These are phyloP conservation scores for Ceratoteleas bidentatus DNA, from an alignment of 1,140 invertebrate genomes.

Conservation along the genomic window DNA sequence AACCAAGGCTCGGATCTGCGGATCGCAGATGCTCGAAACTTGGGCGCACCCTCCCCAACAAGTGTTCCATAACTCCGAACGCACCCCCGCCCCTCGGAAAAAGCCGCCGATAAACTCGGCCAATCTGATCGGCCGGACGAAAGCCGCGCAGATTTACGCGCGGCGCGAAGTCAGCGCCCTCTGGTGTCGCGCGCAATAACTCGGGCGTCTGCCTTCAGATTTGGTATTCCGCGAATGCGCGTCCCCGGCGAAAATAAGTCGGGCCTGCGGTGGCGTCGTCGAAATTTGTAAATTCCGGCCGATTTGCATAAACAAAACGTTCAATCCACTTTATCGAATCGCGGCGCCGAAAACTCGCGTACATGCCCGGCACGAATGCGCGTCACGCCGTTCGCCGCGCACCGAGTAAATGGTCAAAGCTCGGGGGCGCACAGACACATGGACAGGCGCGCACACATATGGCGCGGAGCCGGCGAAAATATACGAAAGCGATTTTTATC, in stretches of 20 bases:
- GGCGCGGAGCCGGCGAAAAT: conserved; percentile 13
- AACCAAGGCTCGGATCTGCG: too few species aligned
- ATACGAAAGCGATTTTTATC: conserved; percentile 59
- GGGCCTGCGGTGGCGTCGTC: conserved; percentile 5
- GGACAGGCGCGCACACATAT: too few species aligned
- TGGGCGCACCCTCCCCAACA: too few species aligned
- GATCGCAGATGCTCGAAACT: too few species aligned
- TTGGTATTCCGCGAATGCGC: conserved; percentile 54
- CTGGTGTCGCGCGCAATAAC: conserved; percentile 61
- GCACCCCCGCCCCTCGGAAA: too few species aligned
- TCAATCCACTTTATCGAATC: conserved; percentile 62
- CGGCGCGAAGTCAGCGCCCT: conserved; percentile 22
- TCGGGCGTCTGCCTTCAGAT: conserved; percentile 48
- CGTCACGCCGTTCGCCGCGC: conserved; percentile 46
- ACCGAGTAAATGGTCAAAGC: conserved; percentile 38
- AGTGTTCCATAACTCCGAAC: too few species aligned
- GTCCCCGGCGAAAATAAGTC: conserved; percentile 54
- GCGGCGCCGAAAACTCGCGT: conserved; percentile 39
- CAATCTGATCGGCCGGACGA: too few species aligned
- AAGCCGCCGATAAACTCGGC: too few species aligned
- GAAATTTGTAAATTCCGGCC: conserved; percentile 56
- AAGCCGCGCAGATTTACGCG: conserved; percentile 21
- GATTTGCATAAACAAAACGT: conserved; percentile 66
- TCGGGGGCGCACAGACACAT: background rate
- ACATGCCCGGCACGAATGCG: conserved; percentile 36